phyloP scores from a whole-genome alignment of 2,888 invertebrate genomes.

The Himalopsyche tibetana region DNA sequence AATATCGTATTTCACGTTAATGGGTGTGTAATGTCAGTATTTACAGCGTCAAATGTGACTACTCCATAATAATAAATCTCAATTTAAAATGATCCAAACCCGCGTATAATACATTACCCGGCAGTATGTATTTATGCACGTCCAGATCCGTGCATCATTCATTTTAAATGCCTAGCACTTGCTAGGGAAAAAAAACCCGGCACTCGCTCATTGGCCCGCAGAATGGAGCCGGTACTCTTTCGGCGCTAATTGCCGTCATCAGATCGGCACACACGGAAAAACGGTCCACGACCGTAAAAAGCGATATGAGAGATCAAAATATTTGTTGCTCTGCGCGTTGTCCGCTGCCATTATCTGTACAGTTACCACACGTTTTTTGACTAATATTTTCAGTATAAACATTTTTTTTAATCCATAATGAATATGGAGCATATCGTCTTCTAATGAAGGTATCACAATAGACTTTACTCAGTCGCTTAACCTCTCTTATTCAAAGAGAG shows the following conservation, averaged over 20 bases:
- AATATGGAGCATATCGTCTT: too few relatives aligned
- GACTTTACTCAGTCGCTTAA: too few relatives aligned
- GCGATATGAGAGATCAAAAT: slow-evolving; percentile 34
- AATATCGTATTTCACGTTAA: slow-evolving; percentile 34
- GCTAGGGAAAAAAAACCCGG: not conserved
- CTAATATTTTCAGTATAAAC: too few relatives aligned
- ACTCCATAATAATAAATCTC: slow-evolving; percentile 34
- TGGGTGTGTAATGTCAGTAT: slow-evolving; percentile 28
- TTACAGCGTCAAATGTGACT: slow-evolving; percentile 7
- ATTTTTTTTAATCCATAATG: not conserved
- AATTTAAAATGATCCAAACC: slow-evolving; percentile 40
- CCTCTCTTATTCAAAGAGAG: too few relatives aligned
- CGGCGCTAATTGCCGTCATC: slow-evolving; percentile 38
- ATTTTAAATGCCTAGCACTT: slow-evolving; percentile 16
- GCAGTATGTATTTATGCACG: slow-evolving; percentile 27
- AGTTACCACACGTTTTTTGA: not conserved
- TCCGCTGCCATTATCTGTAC: slow-evolving; percentile 3
- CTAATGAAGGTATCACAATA: too few relatives aligned
- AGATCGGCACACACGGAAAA: slow-evolving; percentile 41
- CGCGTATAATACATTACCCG: slow-evolving; percentile 21
- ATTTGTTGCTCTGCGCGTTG: slow-evolving; percentile 3
- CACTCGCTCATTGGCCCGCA: not conserved
- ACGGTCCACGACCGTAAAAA: slow-evolving; percentile 28
- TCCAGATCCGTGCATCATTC: slow-evolving; percentile 21
- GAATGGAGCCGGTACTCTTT: slow-evolving; percentile 39